A percentile compares a stretch with the other conserved stretches of the same genome.
These are phyloP conservation scores for Pegoplata infirma DNA, from an alignment of 2,888 invertebrate species.

Conservation along the genomic window DNA sequence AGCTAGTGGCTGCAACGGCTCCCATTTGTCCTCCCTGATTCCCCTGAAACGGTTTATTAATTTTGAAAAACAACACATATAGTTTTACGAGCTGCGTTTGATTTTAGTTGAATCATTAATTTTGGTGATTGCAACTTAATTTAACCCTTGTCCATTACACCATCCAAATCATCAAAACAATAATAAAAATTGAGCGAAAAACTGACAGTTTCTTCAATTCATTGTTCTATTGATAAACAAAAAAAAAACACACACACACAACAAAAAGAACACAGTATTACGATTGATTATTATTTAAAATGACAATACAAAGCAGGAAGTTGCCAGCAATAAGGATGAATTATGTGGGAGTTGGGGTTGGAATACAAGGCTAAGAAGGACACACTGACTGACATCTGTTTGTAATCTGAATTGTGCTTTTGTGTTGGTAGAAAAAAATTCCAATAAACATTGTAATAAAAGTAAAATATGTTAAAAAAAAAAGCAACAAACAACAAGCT, in stretches of 20 bases:
- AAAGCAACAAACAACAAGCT: constrained; percentile 3
- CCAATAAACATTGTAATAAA: constrained; percentile 39
- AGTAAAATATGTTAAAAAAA: constrained; percentile 1
- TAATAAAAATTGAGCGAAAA: background rate
- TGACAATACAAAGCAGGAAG: constrained; percentile 3
- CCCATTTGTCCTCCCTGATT: no score
- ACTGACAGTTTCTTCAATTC: constrained; percentile 5
- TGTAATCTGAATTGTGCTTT: constrained; percentile 5
- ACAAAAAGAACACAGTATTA: background rate
- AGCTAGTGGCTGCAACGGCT: no score
- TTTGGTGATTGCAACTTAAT: no score
- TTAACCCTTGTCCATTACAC: no score
- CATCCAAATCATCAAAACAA: background rate
- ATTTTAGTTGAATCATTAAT: no score
- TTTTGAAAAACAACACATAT: no score
- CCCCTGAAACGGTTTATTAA: no score
- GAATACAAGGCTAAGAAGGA: background rate
- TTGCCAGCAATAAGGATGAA: constrained; percentile 1
- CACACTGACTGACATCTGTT: constrained; percentile 8
- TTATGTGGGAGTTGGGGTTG: background rate
- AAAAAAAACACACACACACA: no score
- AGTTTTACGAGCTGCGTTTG: no score
- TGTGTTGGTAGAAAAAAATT: constrained; percentile 21
- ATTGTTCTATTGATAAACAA: constrained; percentile 10
- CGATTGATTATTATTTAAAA: constrained; percentile 38